Base-by-base conservation (phyloP, 1,140 invertebrate species). In the Batillaria attramentaria region DNA sequence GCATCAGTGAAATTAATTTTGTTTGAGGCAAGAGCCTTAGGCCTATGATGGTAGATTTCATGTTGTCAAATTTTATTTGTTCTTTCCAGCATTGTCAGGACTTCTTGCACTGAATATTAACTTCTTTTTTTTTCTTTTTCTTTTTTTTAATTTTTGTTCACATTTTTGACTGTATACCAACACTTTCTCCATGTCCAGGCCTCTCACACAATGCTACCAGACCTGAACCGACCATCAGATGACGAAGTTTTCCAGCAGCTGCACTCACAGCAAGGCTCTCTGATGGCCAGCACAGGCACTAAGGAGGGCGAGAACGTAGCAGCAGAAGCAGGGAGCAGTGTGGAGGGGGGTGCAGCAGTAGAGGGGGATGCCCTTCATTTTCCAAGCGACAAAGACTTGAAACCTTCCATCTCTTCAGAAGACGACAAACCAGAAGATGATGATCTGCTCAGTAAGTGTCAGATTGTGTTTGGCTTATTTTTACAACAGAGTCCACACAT, bases 391-490 rank as follows among this genome's bases (percentile, higher is more conserved):
- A 83, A 83, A 72, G 79, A 72, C 20, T 60, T 79, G 3, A 84
- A 87, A 74, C 79, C 80, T 0, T 83, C 83, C n/a, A 54, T 83
- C n/a, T 85, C 83, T n/a, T 85, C 84, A 6, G 84, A 84, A 50
- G 88, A 88, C 42, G 88, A 88, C 76, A 89, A 89, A 79, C 78
- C 85, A 72, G 85, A 87, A 77, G 85, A 85, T 57, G 83, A 85
- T 41, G 88, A 88, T 75, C 79, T 89, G 50, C 74, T 89, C 18
- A 84, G 88, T 88, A 84, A 79, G 82, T 81, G 50, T 69, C 10
- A 6, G n/a, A n/a, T 54, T 54, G 16, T 54, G 46, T 54, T 16
- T 54, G n/a, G n/a, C n/a, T n/a, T n/a, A n/a, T n/a, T n/a, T n/a
- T n/a, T n/a, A n/a, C n/a, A n/a, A n/a, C n/a, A n/a, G n/a, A n/a